A percentile compares a stretch with the other conserved stretches of the same genome.
Conservation (phyloP, 2,888 invertebrate genomes). For the Autographa gamma region DNA sequence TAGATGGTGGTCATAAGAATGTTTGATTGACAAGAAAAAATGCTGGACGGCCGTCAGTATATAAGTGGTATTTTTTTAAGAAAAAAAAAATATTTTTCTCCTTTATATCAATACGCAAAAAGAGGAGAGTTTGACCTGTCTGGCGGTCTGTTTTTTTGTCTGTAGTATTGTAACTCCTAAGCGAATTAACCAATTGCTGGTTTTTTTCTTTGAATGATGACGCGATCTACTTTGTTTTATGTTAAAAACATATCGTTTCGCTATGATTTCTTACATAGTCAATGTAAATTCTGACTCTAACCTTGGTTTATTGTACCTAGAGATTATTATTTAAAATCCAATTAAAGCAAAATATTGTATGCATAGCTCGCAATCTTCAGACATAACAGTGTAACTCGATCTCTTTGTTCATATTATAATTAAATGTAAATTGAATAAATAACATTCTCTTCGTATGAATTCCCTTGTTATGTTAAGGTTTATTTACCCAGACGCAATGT, state of each 20-base stretch:
- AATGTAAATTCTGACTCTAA: too few species aligned
- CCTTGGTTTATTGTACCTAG: not conserved
- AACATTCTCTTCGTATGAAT: slow-evolving; percentile 19
- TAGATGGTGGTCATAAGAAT: not conserved
- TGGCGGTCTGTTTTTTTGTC: too few species aligned
- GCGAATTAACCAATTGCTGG: too few species aligned
- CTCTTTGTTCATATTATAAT: slow-evolving; percentile 15
- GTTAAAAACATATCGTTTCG: too few species aligned
- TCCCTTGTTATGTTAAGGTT: not conserved
- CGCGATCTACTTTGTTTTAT: too few species aligned
- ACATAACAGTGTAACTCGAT: slow-evolving; percentile 3
- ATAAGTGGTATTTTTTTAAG: not conserved
- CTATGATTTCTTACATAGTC: too few species aligned
- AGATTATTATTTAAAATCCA: not conserved
- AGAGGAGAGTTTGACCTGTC: too few species aligned
- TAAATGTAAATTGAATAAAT: slow-evolving; percentile 34
- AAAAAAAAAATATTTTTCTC: not conserved
- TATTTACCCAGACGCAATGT: slow-evolving; percentile 26
- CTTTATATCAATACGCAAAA: too few species aligned
- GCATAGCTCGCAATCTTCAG: not conserved
- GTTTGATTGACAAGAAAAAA: not conserved
- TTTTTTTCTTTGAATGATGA: too few species aligned
- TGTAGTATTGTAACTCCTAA: too few species aligned
- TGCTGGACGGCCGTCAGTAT: not conserved
- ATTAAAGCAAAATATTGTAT: not conserved